phyloP scores from a whole-genome alignment of 1,140 invertebrate species.

The Ips typographus region DNA sequence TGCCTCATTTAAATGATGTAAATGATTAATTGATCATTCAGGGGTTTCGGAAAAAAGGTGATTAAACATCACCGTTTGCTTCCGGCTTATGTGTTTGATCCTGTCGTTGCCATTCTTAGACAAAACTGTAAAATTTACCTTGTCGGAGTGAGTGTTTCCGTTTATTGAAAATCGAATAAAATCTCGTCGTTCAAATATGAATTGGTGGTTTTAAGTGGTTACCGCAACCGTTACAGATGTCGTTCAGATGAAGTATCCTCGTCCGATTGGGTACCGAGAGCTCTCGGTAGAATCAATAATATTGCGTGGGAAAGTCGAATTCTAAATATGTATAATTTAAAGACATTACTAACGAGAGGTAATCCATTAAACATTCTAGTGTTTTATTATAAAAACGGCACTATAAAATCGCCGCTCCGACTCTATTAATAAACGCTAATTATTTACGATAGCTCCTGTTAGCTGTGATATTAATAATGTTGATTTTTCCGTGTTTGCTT shows the following conservation, averaged over 20 bases:
- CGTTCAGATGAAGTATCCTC: neutral
- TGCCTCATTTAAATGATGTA: too few relatives aligned
- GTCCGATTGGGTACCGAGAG: neutral
- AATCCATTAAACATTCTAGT: too few relatives aligned
- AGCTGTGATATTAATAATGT: neutral
- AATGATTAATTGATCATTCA: too few relatives aligned
- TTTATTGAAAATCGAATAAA: neutral
- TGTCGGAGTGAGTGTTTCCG: neutral
- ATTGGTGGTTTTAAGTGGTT: neutral
- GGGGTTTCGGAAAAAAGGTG: too few relatives aligned
- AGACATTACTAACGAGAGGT: too few relatives aligned
- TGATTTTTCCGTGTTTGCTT: neutral
- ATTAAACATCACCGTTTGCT: too few relatives aligned
- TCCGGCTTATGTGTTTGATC: too few relatives aligned
- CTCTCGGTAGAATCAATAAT: neutral
- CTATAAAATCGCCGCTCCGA: neutral
- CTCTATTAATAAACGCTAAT: constrained; percentile 3
- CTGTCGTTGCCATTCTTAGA: too few relatives aligned
- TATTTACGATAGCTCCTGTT: neutral
- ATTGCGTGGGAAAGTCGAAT: neutral
- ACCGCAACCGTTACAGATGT: neutral
- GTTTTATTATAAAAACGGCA: too few relatives aligned
- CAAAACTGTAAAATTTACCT: too few relatives aligned
- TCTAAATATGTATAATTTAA: neutral
- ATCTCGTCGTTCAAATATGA: neutral